Conservation (phyloP, 2,888 invertebrate species). For the Sinhomidia bicolor region DNA sequence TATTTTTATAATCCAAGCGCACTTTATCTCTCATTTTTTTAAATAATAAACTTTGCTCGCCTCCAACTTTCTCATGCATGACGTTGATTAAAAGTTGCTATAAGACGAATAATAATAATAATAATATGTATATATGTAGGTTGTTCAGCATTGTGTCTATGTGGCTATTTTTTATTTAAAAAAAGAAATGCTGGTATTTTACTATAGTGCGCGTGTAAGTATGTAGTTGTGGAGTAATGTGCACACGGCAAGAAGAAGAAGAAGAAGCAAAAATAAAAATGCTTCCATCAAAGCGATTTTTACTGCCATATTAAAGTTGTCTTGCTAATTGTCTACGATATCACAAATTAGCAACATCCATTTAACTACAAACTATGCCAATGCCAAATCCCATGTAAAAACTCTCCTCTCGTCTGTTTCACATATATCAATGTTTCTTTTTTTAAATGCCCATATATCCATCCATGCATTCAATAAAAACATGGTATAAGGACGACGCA, state of each 20-base stretch:
- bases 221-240: too few species aligned
- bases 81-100: constrained; percentile 51
- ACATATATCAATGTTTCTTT: constrained; percentile 53
- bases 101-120: background rate
- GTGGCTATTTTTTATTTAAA: constrained; percentile 30
- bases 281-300: constrained; percentile 63
- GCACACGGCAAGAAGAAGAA: background rate
- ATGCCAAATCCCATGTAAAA: constrained; percentile 70
- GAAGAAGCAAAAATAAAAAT: constrained; percentile 15
- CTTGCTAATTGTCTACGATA: constrained; percentile 74
- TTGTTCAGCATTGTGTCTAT: background rate
- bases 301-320: constrained; percentile 69
- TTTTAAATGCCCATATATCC: constrained; percentile 9
- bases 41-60: constrained; percentile 46
- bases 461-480: constrained; percentile 24
- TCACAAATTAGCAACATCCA: constrained; percentile 76
- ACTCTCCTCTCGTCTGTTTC: constrained; percentile 44
- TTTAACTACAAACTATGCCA: constrained; percentile 74
- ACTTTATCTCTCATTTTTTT: constrained; percentile 69
- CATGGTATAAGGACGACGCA: background rate
- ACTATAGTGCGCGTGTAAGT: constrained; percentile 22
- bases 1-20: constrained; percentile 60
- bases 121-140: background rate
- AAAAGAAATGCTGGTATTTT: too few species aligned
- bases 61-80: constrained; percentile 75